Percentiles rank a stretch among this genome's conserved stretches.
phyloP scores from a whole-genome alignment of 2,113 vertebrate species.

The Girardinichthys multiradiatus region DNA sequence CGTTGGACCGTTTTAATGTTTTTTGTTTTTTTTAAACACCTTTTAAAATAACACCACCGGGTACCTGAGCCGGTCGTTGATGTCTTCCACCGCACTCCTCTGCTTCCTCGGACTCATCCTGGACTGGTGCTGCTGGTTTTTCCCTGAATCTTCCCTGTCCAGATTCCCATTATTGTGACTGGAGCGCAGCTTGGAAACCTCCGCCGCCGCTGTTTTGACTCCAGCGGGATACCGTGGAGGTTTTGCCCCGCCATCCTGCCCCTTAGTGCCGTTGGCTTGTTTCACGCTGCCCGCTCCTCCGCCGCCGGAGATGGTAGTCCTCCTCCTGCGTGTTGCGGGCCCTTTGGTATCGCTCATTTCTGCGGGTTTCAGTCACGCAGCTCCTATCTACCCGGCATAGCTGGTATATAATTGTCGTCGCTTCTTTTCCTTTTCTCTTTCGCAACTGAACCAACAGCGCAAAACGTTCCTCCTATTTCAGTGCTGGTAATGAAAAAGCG shows the following conservation, averaged over 20 bases:
- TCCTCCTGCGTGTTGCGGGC: slow-evolving; percentile 68
- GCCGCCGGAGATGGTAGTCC: slow-evolving; percentile 69
- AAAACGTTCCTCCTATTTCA: background rate
- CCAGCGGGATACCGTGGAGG: slow-evolving; percentile 21
- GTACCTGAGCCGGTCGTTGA: slow-evolving; percentile 75
- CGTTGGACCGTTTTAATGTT: too few relatives aligned
- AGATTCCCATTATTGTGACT: slow-evolving; percentile 35
- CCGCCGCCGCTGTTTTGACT: slow-evolving; percentile 25
- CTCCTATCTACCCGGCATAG: slow-evolving; percentile 46
- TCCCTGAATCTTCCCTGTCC: slow-evolving; percentile 23
- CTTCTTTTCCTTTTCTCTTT: background rate
- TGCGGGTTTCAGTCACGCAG: slow-evolving; percentile 15
- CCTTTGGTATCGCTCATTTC: slow-evolving; percentile 76
- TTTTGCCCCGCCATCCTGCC: slow-evolving; percentile 39
- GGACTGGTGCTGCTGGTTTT: background rate
- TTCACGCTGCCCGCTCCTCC: slow-evolving; percentile 44
- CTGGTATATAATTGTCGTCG: background rate
- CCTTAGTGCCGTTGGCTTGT: slow-evolving; percentile 65
- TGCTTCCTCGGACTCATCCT: slow-evolving; percentile 43
- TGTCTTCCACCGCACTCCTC: slow-evolving; percentile 58
- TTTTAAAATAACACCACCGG: too few relatives aligned
- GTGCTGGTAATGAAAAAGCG: background rate
- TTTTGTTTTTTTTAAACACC: too few relatives aligned
- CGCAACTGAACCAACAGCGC: background rate
- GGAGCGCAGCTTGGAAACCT: slow-evolving; percentile 4